Base-by-base conservation (phyloP, 2,888 invertebrate species). In the Cheilosia pagana region DNA sequence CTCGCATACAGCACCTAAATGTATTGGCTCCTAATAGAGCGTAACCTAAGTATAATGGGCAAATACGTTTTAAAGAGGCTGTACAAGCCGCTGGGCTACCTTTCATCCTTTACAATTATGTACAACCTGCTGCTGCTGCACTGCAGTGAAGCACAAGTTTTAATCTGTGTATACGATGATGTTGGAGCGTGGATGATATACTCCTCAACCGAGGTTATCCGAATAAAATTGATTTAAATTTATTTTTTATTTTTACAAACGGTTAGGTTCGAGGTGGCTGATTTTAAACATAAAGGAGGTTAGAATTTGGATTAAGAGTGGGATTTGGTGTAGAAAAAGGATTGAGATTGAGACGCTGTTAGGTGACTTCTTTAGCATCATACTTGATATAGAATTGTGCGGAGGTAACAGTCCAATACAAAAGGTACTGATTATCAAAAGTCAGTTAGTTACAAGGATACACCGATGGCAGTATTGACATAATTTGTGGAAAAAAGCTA, bases 21-120 rank as follows among this genome's bases (percentile, higher is more conserved):
- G 81, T 67, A 85, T 85, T 85, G 75, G 75, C 85, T 71, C 70
- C 75, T 85, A 85, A 85, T 85, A 85, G 85, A 85, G 85, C 85
- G 81, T 85, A 75, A 45, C 85, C 70, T 81, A 85, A 81, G 85
- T 79, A 75, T 85, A 85, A 85, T 85, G 85, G 85, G 48, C 74
- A 83, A 79, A 83, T 68, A 83, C 50, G 79, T 83, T 57, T 78
- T 83, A 78, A 76, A 76, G 75, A 52, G 75, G 67, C 52, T 59
- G 8, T 28, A 67, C 75, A 45, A 60, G 60, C 52, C 68, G 59
- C 31, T 45, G 72, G 72, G 71, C 53, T 55, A 72, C 59, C 65
- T 82, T 71, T 65, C 28, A 23, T 21, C 21, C 23, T 39, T 53
- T 31, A 6, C 12, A 35, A 35, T 50, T 28, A 8, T 28, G 52